Conservation (phyloP, 2,113 vertebrate species). For the Clarias magur region DNA sequence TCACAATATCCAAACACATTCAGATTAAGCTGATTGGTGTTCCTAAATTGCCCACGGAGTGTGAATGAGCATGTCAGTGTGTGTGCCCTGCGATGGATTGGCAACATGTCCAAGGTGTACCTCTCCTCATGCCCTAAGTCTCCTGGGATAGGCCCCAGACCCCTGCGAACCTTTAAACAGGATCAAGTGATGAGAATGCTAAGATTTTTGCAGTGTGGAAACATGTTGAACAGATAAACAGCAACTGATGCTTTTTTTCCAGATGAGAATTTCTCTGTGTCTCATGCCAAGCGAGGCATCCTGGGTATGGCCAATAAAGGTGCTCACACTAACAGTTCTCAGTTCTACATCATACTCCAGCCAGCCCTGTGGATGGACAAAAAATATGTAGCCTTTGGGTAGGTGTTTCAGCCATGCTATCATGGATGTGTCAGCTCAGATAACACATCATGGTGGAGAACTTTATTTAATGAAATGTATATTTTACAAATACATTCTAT, state of each 20-base stretch:
- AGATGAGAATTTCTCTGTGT: conserved; percentile 85
- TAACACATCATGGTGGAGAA: not conserved
- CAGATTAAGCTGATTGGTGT: too few species aligned
- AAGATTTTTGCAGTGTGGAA: too few species aligned
- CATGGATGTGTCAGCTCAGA: not conserved
- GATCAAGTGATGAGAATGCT: too few species aligned
- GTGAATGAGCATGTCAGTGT: too few species aligned
- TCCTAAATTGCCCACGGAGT: too few species aligned
- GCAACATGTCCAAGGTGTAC: too few species aligned
- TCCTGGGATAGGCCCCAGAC: too few species aligned
- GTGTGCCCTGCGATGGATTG: too few species aligned
- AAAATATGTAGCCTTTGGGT: conserved; percentile 90
- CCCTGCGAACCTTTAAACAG: too few species aligned
- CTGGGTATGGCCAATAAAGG: conserved; percentile 87
- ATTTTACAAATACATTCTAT: not conserved
- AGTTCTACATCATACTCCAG: conserved; percentile 91
- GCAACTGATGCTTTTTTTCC: conserved; percentile 34
- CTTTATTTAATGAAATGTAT: not conserved
- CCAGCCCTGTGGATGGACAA: conserved; percentile 79
- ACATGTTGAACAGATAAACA: not conserved
- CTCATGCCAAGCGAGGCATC: conserved; percentile 78
- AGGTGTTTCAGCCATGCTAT: conserved; percentile 54
- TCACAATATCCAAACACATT: too few species aligned
- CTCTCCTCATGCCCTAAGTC: too few species aligned
- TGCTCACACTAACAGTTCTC: conserved; percentile 82